Conservation (phyloP, 1,140 invertebrate species). For the Halictus rubicundus region DNA sequence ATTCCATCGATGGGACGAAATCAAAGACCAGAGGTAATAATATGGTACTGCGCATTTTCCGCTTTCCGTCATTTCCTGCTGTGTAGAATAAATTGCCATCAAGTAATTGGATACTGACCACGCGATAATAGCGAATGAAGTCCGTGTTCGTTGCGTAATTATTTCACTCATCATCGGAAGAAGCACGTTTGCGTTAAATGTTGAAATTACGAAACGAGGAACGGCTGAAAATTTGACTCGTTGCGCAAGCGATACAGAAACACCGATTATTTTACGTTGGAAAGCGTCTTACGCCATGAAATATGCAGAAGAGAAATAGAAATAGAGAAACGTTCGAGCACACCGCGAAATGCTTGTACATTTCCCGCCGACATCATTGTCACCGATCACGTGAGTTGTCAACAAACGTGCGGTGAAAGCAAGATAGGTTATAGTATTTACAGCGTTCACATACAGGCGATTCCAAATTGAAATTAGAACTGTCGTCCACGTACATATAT, state of each 20-base stretch:
- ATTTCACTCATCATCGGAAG: background rate
- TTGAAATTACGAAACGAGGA: background rate
- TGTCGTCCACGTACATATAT: background rate
- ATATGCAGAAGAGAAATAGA: background rate
- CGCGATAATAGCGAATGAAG: conserved; percentile 19
- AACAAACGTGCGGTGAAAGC: conserved; percentile 37
- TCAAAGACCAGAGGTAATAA: background rate
- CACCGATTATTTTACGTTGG: background rate
- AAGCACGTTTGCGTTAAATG: background rate
- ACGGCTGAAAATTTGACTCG: background rate
- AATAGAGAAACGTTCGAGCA: conserved; percentile 8
- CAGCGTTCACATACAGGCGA: too few species aligned
- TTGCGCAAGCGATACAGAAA: background rate
- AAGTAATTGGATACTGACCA: conserved; percentile 21
- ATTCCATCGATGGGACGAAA: background rate
- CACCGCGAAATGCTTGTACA: conserved; percentile 9
- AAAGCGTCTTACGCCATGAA: background rate
- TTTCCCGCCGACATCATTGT: conserved; percentile 21
- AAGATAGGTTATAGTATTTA: conserved; percentile 2
- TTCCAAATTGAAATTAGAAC: background rate
- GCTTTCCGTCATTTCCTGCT: conserved; percentile 35
- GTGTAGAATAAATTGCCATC: conserved; percentile 4
- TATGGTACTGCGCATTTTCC: conserved; percentile 3
- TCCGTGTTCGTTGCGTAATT: conserved; percentile 8
- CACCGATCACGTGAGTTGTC: conserved; percentile 17